Evolutionary conservation across 2,888 invertebrate genomes (phyloP).

Genomic region (Leucozona laternaria): DNA sequence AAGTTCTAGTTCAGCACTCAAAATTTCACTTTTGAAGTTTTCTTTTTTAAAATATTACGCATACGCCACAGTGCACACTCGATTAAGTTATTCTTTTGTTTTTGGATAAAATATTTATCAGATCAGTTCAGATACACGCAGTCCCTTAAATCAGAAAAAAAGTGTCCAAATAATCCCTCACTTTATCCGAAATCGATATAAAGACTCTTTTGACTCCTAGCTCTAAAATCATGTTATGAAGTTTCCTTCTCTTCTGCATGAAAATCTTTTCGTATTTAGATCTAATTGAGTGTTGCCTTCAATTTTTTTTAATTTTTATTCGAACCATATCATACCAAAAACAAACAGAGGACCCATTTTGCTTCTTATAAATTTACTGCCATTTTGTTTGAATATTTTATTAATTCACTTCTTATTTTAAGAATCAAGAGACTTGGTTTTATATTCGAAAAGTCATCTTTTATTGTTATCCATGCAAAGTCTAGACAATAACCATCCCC

Average conservation of each 20-base stretch:
- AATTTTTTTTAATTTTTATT: not conserved
- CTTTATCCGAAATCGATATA: not conserved
- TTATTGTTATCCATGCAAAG: slow-evolving; percentile 42
- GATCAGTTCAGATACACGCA: no score
- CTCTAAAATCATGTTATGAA: not conserved
- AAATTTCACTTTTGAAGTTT: no score
- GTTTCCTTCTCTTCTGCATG: not conserved
- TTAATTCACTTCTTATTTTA: slow-evolving; percentile 2
- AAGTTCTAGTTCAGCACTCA: no score
- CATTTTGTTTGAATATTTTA: not conserved
- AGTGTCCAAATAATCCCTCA: not conserved
- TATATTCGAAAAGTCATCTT: not conserved
- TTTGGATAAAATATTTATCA: no score
- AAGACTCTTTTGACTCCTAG: not conserved
- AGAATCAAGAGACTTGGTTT: not conserved
- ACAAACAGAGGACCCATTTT: not conserved
- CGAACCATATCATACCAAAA: not conserved
- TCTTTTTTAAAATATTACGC: no score
- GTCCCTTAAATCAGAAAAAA: no score
- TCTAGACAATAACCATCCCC: slow-evolving; percentile 41
- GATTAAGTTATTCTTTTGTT: no score
- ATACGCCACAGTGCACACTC: no score
- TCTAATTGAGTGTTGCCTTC: not conserved
- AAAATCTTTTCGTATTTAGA: not conserved
- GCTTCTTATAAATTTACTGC: not conserved